Conservation (phyloP, 2,888 invertebrate genomes). For the Drosophila phalerata region DNA sequence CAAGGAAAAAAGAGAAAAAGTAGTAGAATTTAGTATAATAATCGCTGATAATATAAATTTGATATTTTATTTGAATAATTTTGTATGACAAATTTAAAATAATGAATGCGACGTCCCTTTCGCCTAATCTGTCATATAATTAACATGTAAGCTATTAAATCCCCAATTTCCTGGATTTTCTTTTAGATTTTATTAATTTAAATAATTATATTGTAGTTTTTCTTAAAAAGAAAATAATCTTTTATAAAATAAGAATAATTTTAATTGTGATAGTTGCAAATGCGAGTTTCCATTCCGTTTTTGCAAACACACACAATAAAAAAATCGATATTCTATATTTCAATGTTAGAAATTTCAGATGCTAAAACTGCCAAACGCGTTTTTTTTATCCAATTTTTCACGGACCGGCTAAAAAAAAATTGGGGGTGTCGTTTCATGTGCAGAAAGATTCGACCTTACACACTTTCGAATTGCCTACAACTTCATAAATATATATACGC, state of each 20-base stretch:
- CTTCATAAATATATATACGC: background rate
- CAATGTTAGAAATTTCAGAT: conserved; percentile 77
- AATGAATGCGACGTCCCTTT: too few relatives aligned
- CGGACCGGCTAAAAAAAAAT: conserved; percentile 64
- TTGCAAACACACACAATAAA: conserved; percentile 55
- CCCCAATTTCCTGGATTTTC: too few relatives aligned
- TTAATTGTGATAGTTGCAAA: background rate
- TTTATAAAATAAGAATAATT: background rate
- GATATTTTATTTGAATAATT: too few relatives aligned
- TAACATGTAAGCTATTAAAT: too few relatives aligned
- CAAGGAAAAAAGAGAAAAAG: too few relatives aligned
- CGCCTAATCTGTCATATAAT: too few relatives aligned
- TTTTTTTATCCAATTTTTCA: conserved; percentile 76
- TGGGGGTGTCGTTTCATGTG: conserved; percentile 66
- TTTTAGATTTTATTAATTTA: background rate
- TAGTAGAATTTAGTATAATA: too few relatives aligned
- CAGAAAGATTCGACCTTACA: conserved; percentile 10
- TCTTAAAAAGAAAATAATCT: too few relatives aligned
- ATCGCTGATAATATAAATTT: too few relatives aligned
- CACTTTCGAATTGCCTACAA: conserved; percentile 33
- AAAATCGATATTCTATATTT: conserved; percentile 80
- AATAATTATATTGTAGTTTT: background rate
- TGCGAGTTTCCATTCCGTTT: conserved; percentile 48
- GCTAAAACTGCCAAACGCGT: conserved; percentile 74
- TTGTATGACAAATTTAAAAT: too few relatives aligned